A percentile compares a stretch with the other conserved stretches of the same genome.
phyloP scores from a whole-genome alignment of 2,113 vertebrate genomes.

The Festucalex cinctus region DNA sequence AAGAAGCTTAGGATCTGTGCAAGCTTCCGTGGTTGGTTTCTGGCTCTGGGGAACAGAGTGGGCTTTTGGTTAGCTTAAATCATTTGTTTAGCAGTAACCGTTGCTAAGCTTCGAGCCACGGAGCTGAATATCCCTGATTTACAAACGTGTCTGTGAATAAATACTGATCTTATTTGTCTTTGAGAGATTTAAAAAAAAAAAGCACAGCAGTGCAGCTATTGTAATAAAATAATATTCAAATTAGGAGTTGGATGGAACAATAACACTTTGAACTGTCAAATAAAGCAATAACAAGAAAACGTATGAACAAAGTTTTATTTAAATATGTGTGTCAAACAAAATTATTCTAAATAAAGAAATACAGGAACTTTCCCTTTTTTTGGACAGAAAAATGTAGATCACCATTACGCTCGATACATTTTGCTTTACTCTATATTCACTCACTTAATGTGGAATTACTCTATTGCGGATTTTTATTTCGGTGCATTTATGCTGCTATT shows the following conservation, averaged over 20 bases:
- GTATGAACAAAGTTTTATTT: neutral
- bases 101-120: slow-evolving; percentile 9
- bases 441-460: too few relatives aligned
- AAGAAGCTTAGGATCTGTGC: neutral
- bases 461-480: too few relatives aligned
- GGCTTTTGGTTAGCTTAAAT: slow-evolving; percentile 23
- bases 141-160: slow-evolving; percentile 4
- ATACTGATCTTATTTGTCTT: neutral
- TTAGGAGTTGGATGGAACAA: neutral
- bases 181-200: neutral
- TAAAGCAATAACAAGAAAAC: neutral
- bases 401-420: too few relatives aligned
- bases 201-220: neutral
- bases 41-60: slow-evolving; percentile 19
- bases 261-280: neutral
- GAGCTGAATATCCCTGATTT: neutral
- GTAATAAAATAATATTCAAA: neutral
- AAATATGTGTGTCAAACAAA: neutral
- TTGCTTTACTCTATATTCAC: too few relatives aligned
- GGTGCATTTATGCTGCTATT: too few relatives aligned
- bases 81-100: slow-evolving; percentile 15
- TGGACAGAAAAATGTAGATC: too few relatives aligned
- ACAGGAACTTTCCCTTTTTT: neutral
- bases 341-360: neutral
- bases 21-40: slow-evolving; percentile 5